Base-by-base conservation (phyloP, 2,797 vertebrate species). In the Pelobates cultripes region DNA sequence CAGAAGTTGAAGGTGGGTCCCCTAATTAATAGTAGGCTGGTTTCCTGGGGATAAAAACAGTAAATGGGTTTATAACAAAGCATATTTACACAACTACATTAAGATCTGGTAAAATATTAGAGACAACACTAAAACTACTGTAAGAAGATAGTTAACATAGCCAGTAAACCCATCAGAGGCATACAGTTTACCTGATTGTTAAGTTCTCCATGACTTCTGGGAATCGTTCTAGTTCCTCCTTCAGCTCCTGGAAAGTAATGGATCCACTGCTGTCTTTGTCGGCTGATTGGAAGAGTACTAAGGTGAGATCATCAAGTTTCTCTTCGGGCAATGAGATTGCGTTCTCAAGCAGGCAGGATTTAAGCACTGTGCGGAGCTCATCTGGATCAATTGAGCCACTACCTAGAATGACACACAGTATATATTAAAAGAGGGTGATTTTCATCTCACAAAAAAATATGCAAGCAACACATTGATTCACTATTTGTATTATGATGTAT, bases 191-290 rank as follows among this genome's bases (percentile, higher is more conserved):
- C 96, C 97, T 97, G 90, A 96, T 95, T 84, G 94, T 98, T 79
- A 98, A 93, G 90, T 95, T 97, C 89, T 98, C 96, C 96, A 96
- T 92, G 78, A 97, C 94, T 69, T 95, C 96, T 0, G 96, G 97
- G 76, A 96, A 96, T 1, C 66, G 91, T 85, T 95, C 94, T 83
- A 98, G 91, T 87, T 97, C 94, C 0, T 93, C 93, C 43, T 86
- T 92, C 2, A 98, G 95, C 90, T 97, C 96, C 81, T 96, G 93
- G 9, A 97, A 97, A 40, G 97, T 97, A 88, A 97, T 96, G 88
- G 95, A 90, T 6, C 97, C 95, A 0, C 95, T 97, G 88, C 75
- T 88, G 80, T 97, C 96, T 63, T 90, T 91, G 81, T 97, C 96
- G 0, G 96, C 95, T 0, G 96, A 96, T 90, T 97, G 94, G 0